Evolutionary conservation across 1,140 invertebrate species (phyloP), one percentile per base, ranked within the genome.

Genomic region (Leptinotarsa texana): DNA sequence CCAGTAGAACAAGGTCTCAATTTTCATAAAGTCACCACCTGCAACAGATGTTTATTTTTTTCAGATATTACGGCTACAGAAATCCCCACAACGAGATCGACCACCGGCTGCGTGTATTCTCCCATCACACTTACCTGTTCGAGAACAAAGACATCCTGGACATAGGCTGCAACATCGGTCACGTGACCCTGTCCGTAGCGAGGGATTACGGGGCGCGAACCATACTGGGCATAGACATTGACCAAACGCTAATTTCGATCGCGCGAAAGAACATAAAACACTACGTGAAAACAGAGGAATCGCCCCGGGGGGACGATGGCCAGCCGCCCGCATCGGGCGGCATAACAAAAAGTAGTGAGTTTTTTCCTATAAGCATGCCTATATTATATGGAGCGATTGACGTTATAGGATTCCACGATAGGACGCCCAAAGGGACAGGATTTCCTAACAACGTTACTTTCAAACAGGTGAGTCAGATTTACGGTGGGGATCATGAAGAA

Each of bases 91-190:
- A 92, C 63, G 92, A 93, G 74, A 87, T 91, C 74, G 98, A 99
- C 87, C 87, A 92, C 42, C 89, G 98, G 67, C 85, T 99, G 65
- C 90, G 91, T 77, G 91, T 93, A 69, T 94, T 99, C 79, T 88
- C 89, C 62, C 89, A 91, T 75, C 91, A 94, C 76, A 87, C 89
- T 63, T 92, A 97, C 79, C 89, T 98, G 83, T 98, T 99, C 85
- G 87, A 92, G 76, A 91, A 92, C 15, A 98, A 97, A 86, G 93
- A 97, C 86, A 92, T 99, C 24, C 88, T 99, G 61, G 98, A 99
- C 83, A 95, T 99, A 83, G 98, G 98, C 13, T 99, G 98, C 85
- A 99, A 99, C 88, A 93, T 96, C 78, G 98, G 98, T 3, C 94
- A 98, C 83, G 90, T 99, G 65, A 98, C 97, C 3, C 87, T 94